Percentiles rank a stretch among this genome's conserved stretches.
Conservation (phyloP, 2,888 invertebrate genomes). For the Deroplatys truncata region DNA sequence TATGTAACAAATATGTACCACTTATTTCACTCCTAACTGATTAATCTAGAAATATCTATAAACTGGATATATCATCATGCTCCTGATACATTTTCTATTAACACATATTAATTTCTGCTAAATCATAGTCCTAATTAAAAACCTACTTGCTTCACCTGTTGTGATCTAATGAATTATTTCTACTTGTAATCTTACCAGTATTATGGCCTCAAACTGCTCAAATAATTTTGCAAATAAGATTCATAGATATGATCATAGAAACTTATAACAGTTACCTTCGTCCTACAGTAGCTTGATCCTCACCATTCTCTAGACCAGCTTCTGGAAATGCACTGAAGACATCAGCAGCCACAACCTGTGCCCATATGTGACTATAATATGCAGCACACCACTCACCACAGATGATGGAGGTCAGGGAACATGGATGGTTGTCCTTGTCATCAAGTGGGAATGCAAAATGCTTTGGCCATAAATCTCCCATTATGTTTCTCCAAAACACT, state of each 20-base stretch:
- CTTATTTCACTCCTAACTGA: too few relatives aligned
- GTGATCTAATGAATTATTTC: too few relatives aligned
- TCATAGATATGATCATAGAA: not conserved
- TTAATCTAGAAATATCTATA: too few relatives aligned
- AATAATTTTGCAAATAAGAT: not conserved
- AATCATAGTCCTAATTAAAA: too few relatives aligned
- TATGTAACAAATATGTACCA: too few relatives aligned
- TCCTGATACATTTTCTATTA: too few relatives aligned
- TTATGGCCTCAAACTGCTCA: not conserved
- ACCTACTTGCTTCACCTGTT: too few relatives aligned
- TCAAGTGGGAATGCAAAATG: conserved; percentile 73
- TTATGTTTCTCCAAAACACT: conserved; percentile 79
- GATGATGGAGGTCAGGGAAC: conserved; percentile 80
- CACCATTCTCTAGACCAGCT: conserved; percentile 44
- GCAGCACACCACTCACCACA: conserved; percentile 80
- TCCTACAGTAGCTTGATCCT: conserved; percentile 35
- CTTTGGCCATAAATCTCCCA: conserved; percentile 72
- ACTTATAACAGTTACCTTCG: conserved; percentile 33
- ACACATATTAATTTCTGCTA: too few relatives aligned
- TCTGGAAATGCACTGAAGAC: conserved; percentile 81
- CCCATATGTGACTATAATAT: conserved; percentile 81
- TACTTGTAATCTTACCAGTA: too few relatives aligned
- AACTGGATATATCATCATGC: too few relatives aligned
- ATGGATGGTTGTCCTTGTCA: conserved; percentile 77
- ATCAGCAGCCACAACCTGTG: conserved; percentile 86